A percentile compares a stretch with the other conserved stretches of the same genome.
Conservation (phyloP, 2,113 vertebrate species). For the Lophura nycthemera region DNA sequence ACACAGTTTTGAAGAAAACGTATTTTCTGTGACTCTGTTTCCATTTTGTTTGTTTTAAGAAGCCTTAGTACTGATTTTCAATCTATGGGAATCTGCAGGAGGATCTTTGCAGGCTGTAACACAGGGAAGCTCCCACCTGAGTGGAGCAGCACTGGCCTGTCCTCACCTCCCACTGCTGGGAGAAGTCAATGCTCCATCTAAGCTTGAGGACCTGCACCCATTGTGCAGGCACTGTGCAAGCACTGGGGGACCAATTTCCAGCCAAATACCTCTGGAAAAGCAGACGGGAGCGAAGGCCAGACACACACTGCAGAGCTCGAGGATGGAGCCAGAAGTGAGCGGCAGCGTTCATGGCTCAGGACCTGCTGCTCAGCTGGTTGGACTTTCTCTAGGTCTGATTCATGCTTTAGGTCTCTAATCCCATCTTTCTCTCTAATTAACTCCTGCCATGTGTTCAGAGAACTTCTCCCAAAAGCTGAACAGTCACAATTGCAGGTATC, state of each 20-base stretch:
- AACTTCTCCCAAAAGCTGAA: neutral
- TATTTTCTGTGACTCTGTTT: neutral
- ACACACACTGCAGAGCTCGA: neutral
- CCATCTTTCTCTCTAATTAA: neutral
- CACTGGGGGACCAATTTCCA: neutral
- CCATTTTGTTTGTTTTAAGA: neutral
- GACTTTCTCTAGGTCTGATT: neutral
- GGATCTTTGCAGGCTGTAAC: neutral
- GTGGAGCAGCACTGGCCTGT: accelerated
- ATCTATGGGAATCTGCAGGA: neutral
- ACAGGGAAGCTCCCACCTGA: neutral
- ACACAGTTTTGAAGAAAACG: neutral
- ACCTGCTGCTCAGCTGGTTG: neutral
- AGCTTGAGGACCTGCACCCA: neutral
- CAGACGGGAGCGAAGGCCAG: neutral
- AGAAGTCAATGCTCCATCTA: neutral
- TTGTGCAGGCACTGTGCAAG: neutral
- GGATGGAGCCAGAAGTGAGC: neutral
- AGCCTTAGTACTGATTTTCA: neutral
- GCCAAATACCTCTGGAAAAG: neutral
- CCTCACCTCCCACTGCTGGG: neutral
- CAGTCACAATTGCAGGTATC: neutral
- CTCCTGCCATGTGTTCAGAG: neutral
- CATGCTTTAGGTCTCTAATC: neutral
- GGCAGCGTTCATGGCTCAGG: neutral